phyloP scores from a whole-genome alignment of 2,797 vertebrate species.

The Phataginus tetradactyla region DNA sequence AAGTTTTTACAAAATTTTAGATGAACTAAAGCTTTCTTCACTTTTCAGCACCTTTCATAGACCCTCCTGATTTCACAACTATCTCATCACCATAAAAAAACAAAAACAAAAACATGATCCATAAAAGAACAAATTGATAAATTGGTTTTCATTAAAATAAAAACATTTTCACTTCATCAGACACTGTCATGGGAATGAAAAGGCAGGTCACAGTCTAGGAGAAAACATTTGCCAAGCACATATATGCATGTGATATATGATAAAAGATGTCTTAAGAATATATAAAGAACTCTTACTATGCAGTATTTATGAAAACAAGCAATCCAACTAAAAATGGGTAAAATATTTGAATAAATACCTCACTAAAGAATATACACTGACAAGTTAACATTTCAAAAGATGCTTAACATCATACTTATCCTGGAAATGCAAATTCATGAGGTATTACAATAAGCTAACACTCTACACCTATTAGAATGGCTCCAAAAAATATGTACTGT shows the following conservation, averaged over 20 bases:
- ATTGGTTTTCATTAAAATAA: background rate
- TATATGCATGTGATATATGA: background rate
- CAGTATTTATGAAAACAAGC: background rate
- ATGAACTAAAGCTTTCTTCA: background rate
- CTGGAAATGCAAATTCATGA: background rate
- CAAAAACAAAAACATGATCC: background rate
- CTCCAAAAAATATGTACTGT: background rate
- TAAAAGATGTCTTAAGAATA: background rate
- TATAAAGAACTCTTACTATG: background rate
- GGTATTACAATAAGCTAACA: background rate
- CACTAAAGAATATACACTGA: background rate
- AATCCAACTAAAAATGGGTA: background rate
- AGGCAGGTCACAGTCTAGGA: background rate
- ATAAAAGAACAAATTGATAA: background rate
- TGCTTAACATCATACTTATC: background rate
- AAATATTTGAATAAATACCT: background rate
- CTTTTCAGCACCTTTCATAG: background rate
- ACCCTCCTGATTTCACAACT: background rate
- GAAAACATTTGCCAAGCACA: background rate
- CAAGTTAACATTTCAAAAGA: background rate
- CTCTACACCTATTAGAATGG: background rate
- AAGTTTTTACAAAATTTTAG: background rate
- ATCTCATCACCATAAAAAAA: background rate
- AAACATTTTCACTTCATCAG: background rate
- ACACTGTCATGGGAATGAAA: background rate